Conservation (phyloP, 2,113 vertebrate species). For the Bungarus multicinctus region DNA sequence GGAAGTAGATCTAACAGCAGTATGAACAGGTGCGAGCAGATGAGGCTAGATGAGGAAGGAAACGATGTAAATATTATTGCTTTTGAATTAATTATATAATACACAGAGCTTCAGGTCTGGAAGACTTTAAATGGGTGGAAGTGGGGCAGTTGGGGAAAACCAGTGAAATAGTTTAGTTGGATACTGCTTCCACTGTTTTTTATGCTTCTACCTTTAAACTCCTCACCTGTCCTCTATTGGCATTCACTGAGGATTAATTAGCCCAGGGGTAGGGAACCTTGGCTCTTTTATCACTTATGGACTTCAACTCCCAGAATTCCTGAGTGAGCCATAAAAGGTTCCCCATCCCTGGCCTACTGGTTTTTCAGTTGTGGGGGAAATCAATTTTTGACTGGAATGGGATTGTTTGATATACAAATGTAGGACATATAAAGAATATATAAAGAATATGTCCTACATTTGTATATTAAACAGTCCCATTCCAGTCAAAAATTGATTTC, state of each 20-base stretch:
- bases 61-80: not conserved
- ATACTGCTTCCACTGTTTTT: not conserved
- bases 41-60: not conserved
- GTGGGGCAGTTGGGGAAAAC: not conserved
- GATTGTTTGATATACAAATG: too few species aligned
- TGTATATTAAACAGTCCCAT: too few species aligned
- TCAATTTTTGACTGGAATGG: too few species aligned
- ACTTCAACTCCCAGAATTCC: too few species aligned
- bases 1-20: not conserved
- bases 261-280: too few species aligned
- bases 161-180: not conserved
- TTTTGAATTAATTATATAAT: not conserved
- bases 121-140: not conserved
- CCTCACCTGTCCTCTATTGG: not conserved
- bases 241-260: not conserved
- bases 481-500: too few species aligned
- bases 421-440: too few species aligned
- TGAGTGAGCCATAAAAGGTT: too few species aligned
- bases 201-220: not conserved
- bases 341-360: too few species aligned
- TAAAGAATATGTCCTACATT: too few species aligned
- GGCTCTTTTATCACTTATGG: too few species aligned
- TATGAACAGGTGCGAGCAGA: not conserved
- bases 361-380: too few species aligned
- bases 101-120: not conserved